Evolutionary conservation across 2,113 vertebrate species (phyloP), one percentile per base, ranked within the genome.

Genomic region (Elachura formosa): DNA sequence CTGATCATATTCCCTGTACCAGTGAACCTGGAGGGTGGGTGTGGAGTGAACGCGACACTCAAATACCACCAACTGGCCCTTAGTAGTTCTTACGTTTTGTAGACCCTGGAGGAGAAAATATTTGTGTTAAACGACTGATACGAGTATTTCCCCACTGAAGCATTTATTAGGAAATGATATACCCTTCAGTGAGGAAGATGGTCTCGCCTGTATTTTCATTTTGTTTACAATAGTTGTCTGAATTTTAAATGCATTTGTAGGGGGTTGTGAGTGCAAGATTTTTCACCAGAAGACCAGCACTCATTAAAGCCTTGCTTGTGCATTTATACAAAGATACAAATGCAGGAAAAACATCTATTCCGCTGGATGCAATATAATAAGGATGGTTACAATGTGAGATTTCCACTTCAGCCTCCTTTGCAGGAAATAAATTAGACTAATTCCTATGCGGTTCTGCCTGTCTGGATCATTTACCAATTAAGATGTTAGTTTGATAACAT

Each of bases 31-130:
- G 73, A 98, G 91, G 29, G 98, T 96, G 10, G 98, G 97, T 0
- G 98, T 98, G 62, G 98, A 97, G 15, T 97, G 98, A 82, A 99
- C 84, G 22, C 97, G 96, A 38, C 99, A 99, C 94, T 99, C 99
- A 96, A 99, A 97, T 3, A 98, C 97, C 89, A 98, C 98, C 87
- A 98, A 45, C 85, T 99, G 98, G 8, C 98, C 98, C 77, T 98
- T 98, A 10, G 97, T 96, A 14, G 98, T 97, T 56, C 96, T 98
- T 87, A 98, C 89, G 69, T 99, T 98, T 75, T 99, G 98, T 63
- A 99, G 98, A 83, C 97, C 96, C 98, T 99, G 93, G 59, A 90
- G 86, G 81, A 88, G 49, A 71, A 89, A 81, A 69, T 61, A 33
- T 4, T 33, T 45, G 1, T 52, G 20, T 90, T 48, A 85, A 66